A percentile compares a stretch with the other conserved stretches of the same genome.
Evolutionary conservation across 2,888 invertebrate species (phyloP).

Genomic region (Nineta flava): DNA sequence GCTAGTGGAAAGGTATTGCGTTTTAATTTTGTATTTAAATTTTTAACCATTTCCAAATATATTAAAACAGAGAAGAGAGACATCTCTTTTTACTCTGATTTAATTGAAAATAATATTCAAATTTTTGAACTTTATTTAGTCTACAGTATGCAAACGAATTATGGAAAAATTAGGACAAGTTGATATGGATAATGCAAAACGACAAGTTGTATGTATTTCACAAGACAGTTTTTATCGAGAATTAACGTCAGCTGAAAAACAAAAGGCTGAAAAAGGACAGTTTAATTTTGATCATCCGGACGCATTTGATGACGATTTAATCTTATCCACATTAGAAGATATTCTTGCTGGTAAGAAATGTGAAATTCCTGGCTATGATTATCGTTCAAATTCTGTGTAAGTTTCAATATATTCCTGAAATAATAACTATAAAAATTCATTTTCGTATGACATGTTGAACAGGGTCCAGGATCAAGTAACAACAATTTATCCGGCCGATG

Average conservation of each 20-base stretch:
- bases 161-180: slow-evolving; percentile 93
- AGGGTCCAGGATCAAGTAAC: slow-evolving; percentile 48
- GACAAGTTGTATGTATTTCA: slow-evolving; percentile 86
- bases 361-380: slow-evolving; percentile 87
- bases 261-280: slow-evolving; percentile 71
- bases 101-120: too few relatives aligned
- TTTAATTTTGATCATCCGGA: slow-evolving; percentile 99
- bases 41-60: not conserved
- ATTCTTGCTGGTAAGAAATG: slow-evolving; percentile 77
- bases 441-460: not conserved
- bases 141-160: slow-evolving; percentile 94
- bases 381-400: slow-evolving; percentile 77
- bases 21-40: slow-evolving; percentile 11
- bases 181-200: slow-evolving; percentile 72
- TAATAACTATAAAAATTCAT: not conserved
- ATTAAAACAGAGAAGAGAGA: not conserved
- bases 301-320: slow-evolving; percentile 82
- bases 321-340: slow-evolving; percentile 62
- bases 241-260: slow-evolving; percentile 60
- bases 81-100: not conserved
- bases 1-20: slow-evolving; percentile 85
- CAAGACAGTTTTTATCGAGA: slow-evolving; percentile 96
- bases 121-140: slow-evolving; percentile 35
- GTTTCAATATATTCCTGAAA: slow-evolving; percentile 16
- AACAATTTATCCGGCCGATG: slow-evolving; percentile 88